Evolutionary conservation across 2,888 invertebrate species (phyloP), one percentile per base, ranked within the genome.

Genomic region (Drosophila mimetica): DNA sequence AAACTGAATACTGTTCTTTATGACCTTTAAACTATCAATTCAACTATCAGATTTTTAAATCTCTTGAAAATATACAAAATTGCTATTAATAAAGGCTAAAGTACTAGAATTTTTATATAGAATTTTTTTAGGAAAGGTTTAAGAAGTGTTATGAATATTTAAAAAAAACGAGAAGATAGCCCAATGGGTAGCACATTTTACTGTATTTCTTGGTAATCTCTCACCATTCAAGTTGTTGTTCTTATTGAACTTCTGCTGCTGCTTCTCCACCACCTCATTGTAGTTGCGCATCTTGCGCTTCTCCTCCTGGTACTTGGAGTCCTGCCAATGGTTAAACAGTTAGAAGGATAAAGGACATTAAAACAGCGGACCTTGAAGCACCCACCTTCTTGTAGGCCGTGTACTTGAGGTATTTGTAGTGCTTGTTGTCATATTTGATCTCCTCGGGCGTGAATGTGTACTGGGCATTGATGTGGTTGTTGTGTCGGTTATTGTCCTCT

Each of bases 341-440:
- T 57, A n/a, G 5, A n/a, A 5, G 34, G n/a, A n/a, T 5, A 20
- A 6, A 1, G 18, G 30, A 11, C 11, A 11, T 11, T 25, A 9
- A 5, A 1, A 6, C n/a, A 42, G n/a, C 9, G 0, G 2, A 2
- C 22, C 13, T 0, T 3, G 16, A 4, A 5, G 7, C 18, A 61
- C 58, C 69, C 85, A 94, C 94, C 93, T 94, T 94, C 89, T 94
- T 94, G 85, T 94, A 94, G 89, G 95, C 95, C 58, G 94, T 94
- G 89, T 95, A 95, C 91, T 95, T 95, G 80, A 95, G 94, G 91
- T 95, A 95, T 90, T 95, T 95, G 91, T 95, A 95, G 91, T 95
- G 95, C 91, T 95, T 95, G 92, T 95, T 95, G 88, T 95, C 95
- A 86, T 95, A 95, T 91, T 95, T 95, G 90, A 95, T 95, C 90